A percentile compares a stretch with the other conserved stretches of the same genome.
Conservation (phyloP, 2,113 vertebrate genomes). For the Ptyas mucosa region DNA sequence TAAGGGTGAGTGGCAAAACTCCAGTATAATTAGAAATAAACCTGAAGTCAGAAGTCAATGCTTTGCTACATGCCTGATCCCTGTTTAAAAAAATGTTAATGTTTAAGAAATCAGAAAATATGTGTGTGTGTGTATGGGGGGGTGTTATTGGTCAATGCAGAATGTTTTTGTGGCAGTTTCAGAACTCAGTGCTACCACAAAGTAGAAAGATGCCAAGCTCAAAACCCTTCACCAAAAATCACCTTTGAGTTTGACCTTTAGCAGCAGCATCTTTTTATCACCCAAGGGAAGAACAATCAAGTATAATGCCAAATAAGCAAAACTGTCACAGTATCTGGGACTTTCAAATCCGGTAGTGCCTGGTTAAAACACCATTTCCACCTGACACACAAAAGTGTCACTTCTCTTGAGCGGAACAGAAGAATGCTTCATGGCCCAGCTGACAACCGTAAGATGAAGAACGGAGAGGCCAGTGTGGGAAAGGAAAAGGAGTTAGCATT, state of each 20-base stretch:
- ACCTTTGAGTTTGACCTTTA: neutral
- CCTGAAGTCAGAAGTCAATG: neutral
- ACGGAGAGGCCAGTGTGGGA: neutral
- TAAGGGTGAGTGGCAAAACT: too few relatives aligned
- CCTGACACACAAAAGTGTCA: neutral
- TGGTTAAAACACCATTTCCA: neutral
- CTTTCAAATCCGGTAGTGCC: neutral
- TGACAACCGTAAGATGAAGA: neutral
- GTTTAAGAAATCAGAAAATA: neutral
- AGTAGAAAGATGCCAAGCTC: neutral
- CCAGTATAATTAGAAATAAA: neutral
- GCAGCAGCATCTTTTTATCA: too few relatives aligned
- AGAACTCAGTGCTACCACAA: neutral
- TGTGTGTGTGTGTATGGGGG: too few relatives aligned
- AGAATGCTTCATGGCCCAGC: neutral
- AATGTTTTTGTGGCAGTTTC: neutral
- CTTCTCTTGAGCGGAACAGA: neutral
- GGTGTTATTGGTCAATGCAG: too few relatives aligned
- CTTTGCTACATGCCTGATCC: neutral
- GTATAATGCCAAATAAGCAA: neutral
- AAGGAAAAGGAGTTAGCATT: neutral
- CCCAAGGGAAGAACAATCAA: neutral
- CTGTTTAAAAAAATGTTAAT: neutral
- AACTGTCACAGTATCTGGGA: neutral
- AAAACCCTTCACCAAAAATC: neutral